These are phyloP conservation scores for Lagorchestes hirsutus DNA, from an alignment of 2,797 vertebrate species.

Conservation along the genomic window DNA sequence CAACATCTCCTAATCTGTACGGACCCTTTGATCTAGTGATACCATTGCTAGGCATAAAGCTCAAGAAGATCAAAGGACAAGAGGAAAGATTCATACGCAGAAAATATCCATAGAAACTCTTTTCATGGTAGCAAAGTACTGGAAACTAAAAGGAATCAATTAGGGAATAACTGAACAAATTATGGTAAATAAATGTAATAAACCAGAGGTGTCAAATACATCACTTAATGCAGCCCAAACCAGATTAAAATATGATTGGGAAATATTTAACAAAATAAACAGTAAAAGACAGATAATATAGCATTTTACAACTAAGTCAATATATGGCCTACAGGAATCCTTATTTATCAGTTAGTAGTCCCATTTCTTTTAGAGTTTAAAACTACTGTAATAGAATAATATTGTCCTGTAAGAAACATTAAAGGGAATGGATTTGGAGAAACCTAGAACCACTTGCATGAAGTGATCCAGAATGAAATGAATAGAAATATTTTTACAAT, in stretches of 20 bases:
- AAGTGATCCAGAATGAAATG: not conserved
- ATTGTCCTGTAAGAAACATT: not conserved
- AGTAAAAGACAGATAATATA: not conserved
- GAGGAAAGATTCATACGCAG: not conserved
- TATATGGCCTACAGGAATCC: not conserved
- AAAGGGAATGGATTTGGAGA: not conserved
- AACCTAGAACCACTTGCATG: not conserved
- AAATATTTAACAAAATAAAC: not conserved
- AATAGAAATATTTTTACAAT: not conserved
- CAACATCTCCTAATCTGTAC: not conserved
- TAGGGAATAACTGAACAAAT: not conserved
- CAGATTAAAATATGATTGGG: not conserved
- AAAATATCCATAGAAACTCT: not conserved
- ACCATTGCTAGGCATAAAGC: not conserved
- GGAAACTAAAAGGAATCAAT: not conserved
- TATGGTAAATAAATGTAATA: not conserved
- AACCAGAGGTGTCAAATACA: not conserved
- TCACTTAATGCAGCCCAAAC: not conserved
- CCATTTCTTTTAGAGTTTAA: not conserved
- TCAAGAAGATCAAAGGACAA: not conserved
- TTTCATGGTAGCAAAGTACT: not conserved
- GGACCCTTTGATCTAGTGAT: not conserved
- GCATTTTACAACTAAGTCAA: not conserved
- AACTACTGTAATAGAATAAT: not conserved
- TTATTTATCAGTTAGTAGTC: not conserved